These are phyloP conservation scores for Gorsachius goisagi DNA, from an alignment of 2,113 vertebrate species.

Conservation along the genomic window DNA sequence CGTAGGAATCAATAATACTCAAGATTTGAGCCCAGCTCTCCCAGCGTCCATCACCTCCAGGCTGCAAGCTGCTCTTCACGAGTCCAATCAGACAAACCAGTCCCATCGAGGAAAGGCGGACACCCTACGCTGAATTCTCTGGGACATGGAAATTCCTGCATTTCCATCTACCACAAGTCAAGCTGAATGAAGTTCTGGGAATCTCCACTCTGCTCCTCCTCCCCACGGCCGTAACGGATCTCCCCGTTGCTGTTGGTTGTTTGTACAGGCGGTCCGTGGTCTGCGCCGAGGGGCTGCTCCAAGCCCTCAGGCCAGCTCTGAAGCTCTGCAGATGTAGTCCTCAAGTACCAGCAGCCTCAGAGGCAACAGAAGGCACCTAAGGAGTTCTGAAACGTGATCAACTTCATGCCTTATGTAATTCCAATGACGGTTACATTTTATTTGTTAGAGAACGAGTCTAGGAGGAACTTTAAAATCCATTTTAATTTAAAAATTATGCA, in stretches of 20 bases:
- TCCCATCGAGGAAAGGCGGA: neutral
- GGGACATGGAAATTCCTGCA: fast-evolving
- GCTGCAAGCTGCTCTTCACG: neutral
- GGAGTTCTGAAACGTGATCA: neutral
- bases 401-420: fast-evolving
- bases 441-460: neutral
- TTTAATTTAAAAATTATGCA: fast-evolving
- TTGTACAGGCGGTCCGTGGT: neutral
- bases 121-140: fast-evolving
- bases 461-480: neutral
- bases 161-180: neutral
- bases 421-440: fast-evolving
- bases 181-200: neutral
- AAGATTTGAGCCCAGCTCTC: neutral
- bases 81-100: neutral
- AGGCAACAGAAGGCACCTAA: neutral
- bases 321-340: neutral
- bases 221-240: fast-evolving
- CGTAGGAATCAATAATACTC: neutral
- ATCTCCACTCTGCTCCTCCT: neutral
- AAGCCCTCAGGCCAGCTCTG: neutral
- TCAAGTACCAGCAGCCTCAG: neutral
- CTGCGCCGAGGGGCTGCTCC: fast-evolving
- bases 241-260: neutral
- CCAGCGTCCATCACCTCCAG: fast-evolving